Percentiles rank a stretch among this genome's conserved stretches.
Conservation (phyloP, 1,140 invertebrate genomes). For the Drosophila rhopaloa region DNA sequence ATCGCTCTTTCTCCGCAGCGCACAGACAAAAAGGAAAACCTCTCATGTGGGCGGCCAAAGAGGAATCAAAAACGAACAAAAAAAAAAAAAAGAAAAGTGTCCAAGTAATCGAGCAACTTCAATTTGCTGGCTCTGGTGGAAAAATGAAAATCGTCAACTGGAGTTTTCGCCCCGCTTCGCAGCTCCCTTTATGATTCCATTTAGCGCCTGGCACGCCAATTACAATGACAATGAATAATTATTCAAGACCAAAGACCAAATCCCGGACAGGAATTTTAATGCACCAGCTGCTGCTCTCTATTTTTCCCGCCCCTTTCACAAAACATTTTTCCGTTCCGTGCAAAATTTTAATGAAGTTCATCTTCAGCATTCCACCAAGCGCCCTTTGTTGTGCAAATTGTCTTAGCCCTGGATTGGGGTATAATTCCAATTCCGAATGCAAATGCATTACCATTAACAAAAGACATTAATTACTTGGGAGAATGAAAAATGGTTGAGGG, state of each 20-base stretch:
- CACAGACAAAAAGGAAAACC: slow-evolving; percentile 15
- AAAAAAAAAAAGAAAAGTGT: slow-evolving; percentile 52
- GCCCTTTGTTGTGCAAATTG: slow-evolving; percentile 70
- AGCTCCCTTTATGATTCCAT: slow-evolving; percentile 53
- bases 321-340: slow-evolving; percentile 46
- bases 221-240: slow-evolving; percentile 83
- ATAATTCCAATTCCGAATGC: slow-evolving; percentile 65
- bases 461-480: slow-evolving; percentile 67
- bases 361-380: slow-evolving; percentile 10
- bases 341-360: slow-evolving; percentile 68
- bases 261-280: slow-evolving; percentile 68
- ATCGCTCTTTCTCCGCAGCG: slow-evolving; percentile 39
- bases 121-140: slow-evolving; percentile 36
- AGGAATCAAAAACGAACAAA: slow-evolving; percentile 2
- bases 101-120: slow-evolving; percentile 67
- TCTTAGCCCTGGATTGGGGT: slow-evolving; percentile 34
- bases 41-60: slow-evolving; percentile 25
- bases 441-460: slow-evolving; percentile 68
- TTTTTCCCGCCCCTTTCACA: slow-evolving; percentile 32
- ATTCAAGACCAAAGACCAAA: slow-evolving; percentile 70
- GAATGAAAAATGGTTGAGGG: slow-evolving; percentile 60
- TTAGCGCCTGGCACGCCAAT: slow-evolving; percentile 78
- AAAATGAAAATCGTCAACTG: slow-evolving; percentile 49
- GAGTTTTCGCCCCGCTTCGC: slow-evolving; percentile 7
- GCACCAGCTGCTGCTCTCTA: slow-evolving; percentile 58